These are phyloP conservation scores for Fringilla coelebs DNA, from an alignment of 2,797 vertebrate species.

Conservation along the genomic window DNA sequence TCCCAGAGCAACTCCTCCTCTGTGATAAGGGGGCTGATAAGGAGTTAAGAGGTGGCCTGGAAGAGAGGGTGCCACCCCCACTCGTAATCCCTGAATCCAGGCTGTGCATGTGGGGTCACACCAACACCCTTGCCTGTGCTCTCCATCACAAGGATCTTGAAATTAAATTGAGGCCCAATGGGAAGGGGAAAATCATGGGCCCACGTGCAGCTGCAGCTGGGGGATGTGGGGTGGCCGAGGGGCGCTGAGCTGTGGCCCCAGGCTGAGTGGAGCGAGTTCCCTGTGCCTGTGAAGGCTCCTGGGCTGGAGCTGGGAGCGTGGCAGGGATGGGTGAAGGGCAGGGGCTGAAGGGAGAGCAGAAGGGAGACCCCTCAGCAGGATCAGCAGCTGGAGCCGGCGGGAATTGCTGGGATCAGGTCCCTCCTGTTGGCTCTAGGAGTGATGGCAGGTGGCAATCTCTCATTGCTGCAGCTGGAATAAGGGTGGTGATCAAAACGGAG, in stretches of 20 bases:
- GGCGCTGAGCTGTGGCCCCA: background rate
- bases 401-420: background rate
- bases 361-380: accelerated
- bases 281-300: background rate
- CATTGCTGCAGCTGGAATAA: constrained; percentile 52
- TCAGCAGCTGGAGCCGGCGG: accelerated
- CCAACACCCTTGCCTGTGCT: accelerated
- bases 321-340: background rate
- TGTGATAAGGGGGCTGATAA: background rate
- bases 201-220: background rate
- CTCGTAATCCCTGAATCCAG: background rate
- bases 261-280: accelerated
- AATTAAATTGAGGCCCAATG: background rate
- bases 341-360: background rate
- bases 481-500: constrained; percentile 79
- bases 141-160: background rate
- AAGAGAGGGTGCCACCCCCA: background rate
- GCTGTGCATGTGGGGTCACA: accelerated
- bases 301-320: background rate
- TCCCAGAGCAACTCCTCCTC: accelerated
- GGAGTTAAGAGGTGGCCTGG: background rate
- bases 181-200: background rate
- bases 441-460: accelerated
- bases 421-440: accelerated
- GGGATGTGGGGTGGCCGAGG: background rate